Percentiles rank a stretch among this genome's conserved stretches.
These are phyloP conservation scores for Pollachius pollachius DNA, from an alignment of 2,113 vertebrate species.

Conservation along the genomic window DNA sequence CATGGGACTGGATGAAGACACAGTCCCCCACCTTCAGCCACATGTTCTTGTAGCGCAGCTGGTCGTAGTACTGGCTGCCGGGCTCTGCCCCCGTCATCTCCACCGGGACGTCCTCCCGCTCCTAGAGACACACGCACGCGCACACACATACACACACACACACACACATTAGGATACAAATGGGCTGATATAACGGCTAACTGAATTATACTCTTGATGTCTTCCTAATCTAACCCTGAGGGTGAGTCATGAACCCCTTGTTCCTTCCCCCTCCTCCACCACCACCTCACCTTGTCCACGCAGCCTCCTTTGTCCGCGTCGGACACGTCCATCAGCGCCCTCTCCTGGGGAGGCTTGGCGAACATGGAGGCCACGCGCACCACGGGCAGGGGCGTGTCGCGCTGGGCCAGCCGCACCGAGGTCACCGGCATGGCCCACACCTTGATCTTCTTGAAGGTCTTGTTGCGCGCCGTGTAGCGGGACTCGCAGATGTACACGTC, in stretches of 20 bases:
- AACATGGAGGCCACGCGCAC: conserved; percentile 95
- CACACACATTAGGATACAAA: not conserved
- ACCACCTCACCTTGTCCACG: conserved; percentile 71
- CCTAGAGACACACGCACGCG: conserved; percentile 65
- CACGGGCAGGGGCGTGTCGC: conserved; percentile 88
- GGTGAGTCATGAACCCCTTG: too few species aligned
- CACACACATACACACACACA: not conserved
- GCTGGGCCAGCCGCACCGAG: conserved; percentile 80
- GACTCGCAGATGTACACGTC: conserved; percentile 96
- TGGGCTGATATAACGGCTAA: too few species aligned
- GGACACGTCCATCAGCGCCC: conserved; percentile 65
- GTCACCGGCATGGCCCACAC: conserved; percentile 90
- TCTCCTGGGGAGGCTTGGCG: conserved; percentile 87
- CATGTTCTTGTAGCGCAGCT: conserved; percentile 87
- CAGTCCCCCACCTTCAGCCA: conserved; percentile 96
- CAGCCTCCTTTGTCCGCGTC: conserved; percentile 69
- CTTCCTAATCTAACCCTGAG: too few species aligned
- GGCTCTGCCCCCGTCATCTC: conserved; percentile 91
- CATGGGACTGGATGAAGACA: conserved; percentile 93
- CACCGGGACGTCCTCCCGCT: conserved; percentile 89
- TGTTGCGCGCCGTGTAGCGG: conserved; percentile 88
- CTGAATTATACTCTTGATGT: too few species aligned
- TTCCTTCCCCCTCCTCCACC: too few species aligned
- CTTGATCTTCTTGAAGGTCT: conserved; percentile 97
- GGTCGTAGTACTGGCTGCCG: conserved; percentile 91